Evolutionary conservation across 2,888 invertebrate genomes (phyloP).

Genomic region (Caenorhabditis doughertyi): DNA sequence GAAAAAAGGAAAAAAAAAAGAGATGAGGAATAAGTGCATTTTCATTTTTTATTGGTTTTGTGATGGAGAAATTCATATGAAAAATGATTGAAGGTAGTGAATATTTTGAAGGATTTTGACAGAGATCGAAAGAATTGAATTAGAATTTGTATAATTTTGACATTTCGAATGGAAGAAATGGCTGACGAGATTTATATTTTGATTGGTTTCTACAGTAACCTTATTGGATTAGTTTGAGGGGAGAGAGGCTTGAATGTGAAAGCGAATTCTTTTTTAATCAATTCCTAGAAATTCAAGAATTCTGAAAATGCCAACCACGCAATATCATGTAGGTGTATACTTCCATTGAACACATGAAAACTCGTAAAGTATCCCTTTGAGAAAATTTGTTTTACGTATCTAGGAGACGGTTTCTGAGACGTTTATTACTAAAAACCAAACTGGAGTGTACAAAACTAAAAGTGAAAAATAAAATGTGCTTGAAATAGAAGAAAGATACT

Average conservation of each 20-base stretch:
- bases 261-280: background rate
- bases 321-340: background rate
- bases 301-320: background rate
- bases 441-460: background rate
- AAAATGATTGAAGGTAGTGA: conserved; percentile 36
- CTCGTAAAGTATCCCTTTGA: background rate
- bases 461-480: background rate
- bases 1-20: background rate
- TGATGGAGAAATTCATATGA: background rate
- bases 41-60: conserved; percentile 34
- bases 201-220: background rate
- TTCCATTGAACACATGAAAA: background rate
- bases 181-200: background rate
- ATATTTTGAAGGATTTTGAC: background rate
- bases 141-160: conserved; percentile 8
- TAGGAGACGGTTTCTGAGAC: conserved; percentile 7
- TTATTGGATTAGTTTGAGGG: background rate
- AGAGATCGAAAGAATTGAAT: background rate
- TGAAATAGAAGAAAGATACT: background rate
- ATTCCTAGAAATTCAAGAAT: background rate
- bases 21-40: conserved; percentile 40
- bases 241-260: background rate
- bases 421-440: background rate
- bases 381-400: conserved; percentile 13
- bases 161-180: conserved; percentile 7